Evolutionary conservation across 2,797 vertebrate species (phyloP), one percentile per base, ranked within the genome.

Genomic region (Alauda arvensis): DNA sequence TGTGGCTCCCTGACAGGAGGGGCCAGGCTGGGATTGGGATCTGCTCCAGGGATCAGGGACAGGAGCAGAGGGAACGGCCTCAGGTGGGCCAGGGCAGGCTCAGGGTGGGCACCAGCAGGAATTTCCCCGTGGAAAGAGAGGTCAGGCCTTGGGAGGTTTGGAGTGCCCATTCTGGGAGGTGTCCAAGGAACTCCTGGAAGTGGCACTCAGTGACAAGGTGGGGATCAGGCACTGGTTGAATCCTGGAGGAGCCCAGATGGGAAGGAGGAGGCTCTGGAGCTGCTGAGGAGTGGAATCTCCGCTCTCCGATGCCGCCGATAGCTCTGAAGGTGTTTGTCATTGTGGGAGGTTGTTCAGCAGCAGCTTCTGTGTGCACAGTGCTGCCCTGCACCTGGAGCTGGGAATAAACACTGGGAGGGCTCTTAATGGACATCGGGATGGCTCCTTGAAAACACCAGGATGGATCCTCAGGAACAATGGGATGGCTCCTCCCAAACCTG

Each of bases 211-310:
- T 37, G 60, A 2, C 61, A 4, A 9, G 49, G 18, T 3, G 51
- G 29, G 28, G 8, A 48, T 56, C 1, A 1, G 29, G 24, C 34
- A 6, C 34, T 4, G 52, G 6, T 15, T n/a, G 34, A 42, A 24
- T 48, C 29, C 42, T 25, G 24, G 43, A 24, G 43, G 43, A 16
- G 37, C 1, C 0, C 33, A 9, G 39, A 26, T 6, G 37, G 29
- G 24, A 9, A 70, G 66, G 65, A 83, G 67, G 59, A 74, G 65
- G 25, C 45, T 25, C 20, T 29, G 9, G 33, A 63, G 76, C 82
- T 63, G 60, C 68, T 19, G 59, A 49, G 85, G 70, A 88, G 63
- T 28, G 90, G 74, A 83, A 87, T 77, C 91, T 37, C 34, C 34
- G 8, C 34, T 37, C 34, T 37, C 34, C 34, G 34, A 37, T 37